Conservation (phyloP, 2,888 invertebrate species). For the Priocnemis perturbator region DNA sequence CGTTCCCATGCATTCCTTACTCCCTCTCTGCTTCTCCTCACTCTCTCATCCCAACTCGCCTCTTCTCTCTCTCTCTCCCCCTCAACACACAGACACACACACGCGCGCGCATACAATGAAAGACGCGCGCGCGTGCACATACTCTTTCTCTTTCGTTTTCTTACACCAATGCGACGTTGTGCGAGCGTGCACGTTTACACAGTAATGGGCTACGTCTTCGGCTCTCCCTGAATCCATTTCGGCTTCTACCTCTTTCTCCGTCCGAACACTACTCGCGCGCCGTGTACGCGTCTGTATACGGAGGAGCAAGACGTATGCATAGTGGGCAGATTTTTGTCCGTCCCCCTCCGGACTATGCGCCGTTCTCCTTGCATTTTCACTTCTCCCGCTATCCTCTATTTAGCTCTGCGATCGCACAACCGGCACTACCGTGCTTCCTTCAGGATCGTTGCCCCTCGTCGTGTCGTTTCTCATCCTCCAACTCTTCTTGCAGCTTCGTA, state of each 20-base stretch:
- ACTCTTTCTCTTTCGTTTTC: conserved; percentile 1
- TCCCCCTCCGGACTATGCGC: not conserved
- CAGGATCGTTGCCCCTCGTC: conserved; percentile 33
- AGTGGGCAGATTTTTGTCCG: conserved; percentile 21
- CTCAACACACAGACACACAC: conserved; percentile 27
- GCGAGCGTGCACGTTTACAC: conserved; percentile 12
- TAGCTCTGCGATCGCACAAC: not conserved
- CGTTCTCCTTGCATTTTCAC: conserved; percentile 7
- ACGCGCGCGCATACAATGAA: conserved; percentile 18
- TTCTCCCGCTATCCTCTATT: not conserved
- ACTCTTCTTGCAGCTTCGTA: conserved; percentile 20
- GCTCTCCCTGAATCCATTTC: conserved; percentile 26
- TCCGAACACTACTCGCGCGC: conserved; percentile 11
- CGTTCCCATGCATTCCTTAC: conserved; percentile 71
- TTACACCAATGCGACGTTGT: conserved; percentile 6
- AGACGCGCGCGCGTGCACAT: not conserved
- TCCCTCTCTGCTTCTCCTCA: conserved; percentile 49
- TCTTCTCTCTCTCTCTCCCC: conserved; percentile 19
- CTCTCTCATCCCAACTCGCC: conserved; percentile 36
- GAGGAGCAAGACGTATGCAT: conserved; percentile 26
- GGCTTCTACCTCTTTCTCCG: conserved; percentile 24
- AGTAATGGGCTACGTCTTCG: not conserved
- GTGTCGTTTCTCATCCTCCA: conserved; percentile 3
- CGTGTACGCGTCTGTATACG: conserved; percentile 17
- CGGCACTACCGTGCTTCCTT: conserved; percentile 12